A percentile compares a stretch with the other conserved stretches of the same genome.
These are phyloP conservation scores for Samia ricini DNA, from an alignment of 1,140 invertebrate species.

Conservation along the genomic window DNA sequence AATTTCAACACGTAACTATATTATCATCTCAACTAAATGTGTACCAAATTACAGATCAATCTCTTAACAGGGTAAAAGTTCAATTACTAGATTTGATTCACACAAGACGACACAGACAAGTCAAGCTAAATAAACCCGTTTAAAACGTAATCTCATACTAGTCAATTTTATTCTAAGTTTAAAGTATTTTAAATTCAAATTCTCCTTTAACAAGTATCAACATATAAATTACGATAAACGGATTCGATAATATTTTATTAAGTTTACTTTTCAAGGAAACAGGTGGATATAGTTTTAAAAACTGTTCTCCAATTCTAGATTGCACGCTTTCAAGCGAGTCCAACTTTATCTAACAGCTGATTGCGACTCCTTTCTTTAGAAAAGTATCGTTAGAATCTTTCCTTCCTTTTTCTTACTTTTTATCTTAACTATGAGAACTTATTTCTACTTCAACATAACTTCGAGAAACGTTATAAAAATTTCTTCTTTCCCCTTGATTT, in stretches of 20 bases:
- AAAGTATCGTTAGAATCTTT: constrained; percentile 54
- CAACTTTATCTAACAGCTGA: constrained; percentile 66
- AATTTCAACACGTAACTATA: too few species aligned
- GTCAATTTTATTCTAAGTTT: too few species aligned
- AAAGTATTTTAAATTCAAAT: neutral
- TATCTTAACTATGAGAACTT: constrained; percentile 32
- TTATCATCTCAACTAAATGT: too few species aligned
- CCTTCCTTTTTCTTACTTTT: constrained; percentile 42
- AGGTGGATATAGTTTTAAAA: constrained; percentile 50
- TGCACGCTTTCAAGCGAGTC: constrained; percentile 37
- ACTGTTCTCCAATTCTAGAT: constrained; percentile 52
- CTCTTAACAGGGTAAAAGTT: too few species aligned
- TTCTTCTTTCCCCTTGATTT: neutral
- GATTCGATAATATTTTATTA: constrained; percentile 19
- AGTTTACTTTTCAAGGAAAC: constrained; percentile 23
- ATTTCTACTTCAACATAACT: constrained; percentile 19
- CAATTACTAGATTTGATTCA: too few species aligned
- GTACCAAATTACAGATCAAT: too few species aligned
- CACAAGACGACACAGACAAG: too few species aligned
- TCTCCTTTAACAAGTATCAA: neutral
- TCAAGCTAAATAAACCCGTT: too few species aligned
- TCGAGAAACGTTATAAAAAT: constrained; percentile 7
- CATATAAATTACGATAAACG: neutral
- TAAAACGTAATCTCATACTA: too few species aligned
- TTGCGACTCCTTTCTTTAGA: constrained; percentile 51